Conservation (phyloP, 2,113 vertebrate genomes). For the Natator depressus region DNA sequence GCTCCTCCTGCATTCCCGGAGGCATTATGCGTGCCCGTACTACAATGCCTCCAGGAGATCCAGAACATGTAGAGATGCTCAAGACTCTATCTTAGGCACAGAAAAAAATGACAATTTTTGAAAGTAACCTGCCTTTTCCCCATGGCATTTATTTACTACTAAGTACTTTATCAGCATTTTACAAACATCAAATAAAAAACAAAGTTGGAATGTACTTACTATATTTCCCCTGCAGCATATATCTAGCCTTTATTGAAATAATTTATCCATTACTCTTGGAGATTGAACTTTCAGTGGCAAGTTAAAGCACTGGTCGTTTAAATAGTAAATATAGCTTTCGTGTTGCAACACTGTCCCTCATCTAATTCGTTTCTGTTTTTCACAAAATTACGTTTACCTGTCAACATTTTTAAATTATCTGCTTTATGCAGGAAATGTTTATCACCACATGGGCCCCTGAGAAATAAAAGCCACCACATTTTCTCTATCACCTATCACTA, state of each 20-base stretch:
- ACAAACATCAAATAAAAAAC: not conserved
- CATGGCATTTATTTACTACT: not conserved
- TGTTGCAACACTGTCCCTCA: not conserved
- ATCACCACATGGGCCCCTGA: not conserved
- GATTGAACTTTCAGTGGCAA: constrained; percentile 31
- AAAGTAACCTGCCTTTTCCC: not conserved
- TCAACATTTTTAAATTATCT: constrained; percentile 31
- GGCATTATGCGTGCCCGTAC: not conserved
- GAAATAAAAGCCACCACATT: not conserved
- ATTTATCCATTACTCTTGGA: constrained; percentile 25
- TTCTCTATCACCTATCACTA: not conserved
- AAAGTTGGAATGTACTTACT: not conserved
- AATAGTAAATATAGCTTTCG: constrained; percentile 1
- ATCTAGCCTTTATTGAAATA: not conserved
- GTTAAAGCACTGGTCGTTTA: constrained; percentile 16
- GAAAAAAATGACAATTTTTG: not conserved
- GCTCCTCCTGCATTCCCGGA: not conserved
- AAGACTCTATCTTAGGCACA: not conserved
- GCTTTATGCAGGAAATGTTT: constrained; percentile 4
- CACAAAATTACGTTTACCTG: constrained; percentile 2
- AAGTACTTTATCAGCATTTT: not conserved
- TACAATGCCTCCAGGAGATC: not conserved
- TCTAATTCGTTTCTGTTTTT: not conserved
- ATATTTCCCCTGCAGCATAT: not conserved
- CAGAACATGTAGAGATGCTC: not conserved